phyloP scores from a whole-genome alignment of 2,888 invertebrate species.

The Luffia ferchaultella region DNA sequence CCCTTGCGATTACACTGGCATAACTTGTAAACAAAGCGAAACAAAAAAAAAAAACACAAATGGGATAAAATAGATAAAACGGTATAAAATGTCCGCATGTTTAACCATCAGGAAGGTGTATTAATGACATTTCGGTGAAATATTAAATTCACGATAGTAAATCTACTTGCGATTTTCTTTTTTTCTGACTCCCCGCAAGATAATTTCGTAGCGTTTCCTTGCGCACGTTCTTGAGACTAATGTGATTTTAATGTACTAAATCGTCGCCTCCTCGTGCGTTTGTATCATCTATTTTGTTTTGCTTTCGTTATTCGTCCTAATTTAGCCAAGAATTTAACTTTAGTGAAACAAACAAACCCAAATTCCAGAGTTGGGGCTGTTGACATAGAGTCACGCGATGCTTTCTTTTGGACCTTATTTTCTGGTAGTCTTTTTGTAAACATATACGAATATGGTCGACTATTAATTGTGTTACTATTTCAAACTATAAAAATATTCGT shows the following conservation, averaged over 20 bases:
- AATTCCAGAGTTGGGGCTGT: not conserved
- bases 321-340: not conserved
- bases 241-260: slow-evolving; percentile 63
- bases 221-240: slow-evolving; percentile 46
- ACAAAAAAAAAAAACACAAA: too few species aligned
- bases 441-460: too few species aligned
- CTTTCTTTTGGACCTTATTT: not conserved
- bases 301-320: slow-evolving; percentile 1
- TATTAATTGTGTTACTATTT: too few species aligned
- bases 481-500: too few species aligned
- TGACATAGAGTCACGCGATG: not conserved
- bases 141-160: too few species aligned
- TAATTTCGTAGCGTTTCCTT: slow-evolving; percentile 40
- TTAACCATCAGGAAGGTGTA: too few species aligned
- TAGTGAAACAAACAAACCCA: not conserved
- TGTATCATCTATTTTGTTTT: slow-evolving; percentile 37
- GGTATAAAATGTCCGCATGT: too few species aligned
- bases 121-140: too few species aligned
- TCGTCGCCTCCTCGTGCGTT: slow-evolving; percentile 46
- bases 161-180: not conserved
- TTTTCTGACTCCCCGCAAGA: slow-evolving; percentile 23
- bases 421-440: not conserved
- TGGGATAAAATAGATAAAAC: too few species aligned
- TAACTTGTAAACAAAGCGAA: too few species aligned
- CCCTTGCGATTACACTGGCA: too few species aligned